phyloP scores from a whole-genome alignment of 2,888 invertebrate genomes.

The Oegoconia quadripuncta region DNA sequence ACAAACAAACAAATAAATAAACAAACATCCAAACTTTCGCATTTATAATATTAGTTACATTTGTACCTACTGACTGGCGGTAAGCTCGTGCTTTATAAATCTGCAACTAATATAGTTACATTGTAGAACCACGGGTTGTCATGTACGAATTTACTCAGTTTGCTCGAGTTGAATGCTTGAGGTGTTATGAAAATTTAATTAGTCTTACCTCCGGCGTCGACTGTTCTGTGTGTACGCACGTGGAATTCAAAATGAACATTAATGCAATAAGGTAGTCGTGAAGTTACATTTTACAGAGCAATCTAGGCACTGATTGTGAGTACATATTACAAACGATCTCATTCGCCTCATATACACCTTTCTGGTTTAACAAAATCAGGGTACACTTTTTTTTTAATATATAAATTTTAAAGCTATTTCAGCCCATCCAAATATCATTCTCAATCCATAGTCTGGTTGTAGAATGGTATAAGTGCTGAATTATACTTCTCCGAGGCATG shows the following conservation, averaged over 20 bases:
- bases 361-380: no score
- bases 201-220: conserved; percentile 33
- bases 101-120: conserved; percentile 3
- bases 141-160: conserved; percentile 36
- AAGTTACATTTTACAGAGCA: neutral
- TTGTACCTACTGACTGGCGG: neutral
- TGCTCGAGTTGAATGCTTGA: conserved; percentile 37
- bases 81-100: neutral
- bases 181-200: conserved; percentile 50
- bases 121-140: conserved; percentile 22
- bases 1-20: no score
- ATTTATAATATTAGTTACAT: neutral
- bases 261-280: conserved; percentile 23
- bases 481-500: no score
- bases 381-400: no score
- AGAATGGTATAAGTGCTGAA: no score
- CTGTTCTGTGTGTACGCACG: conserved; percentile 36
- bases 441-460: no score
- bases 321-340: no score
- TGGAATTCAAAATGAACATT: conserved; percentile 39
- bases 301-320: no score
- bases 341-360: no score
- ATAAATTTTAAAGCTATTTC: no score
- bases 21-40: no score
- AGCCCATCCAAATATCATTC: no score